Conservation (phyloP, 2,797 vertebrate genomes). For the Rachycentron canadum region DNA sequence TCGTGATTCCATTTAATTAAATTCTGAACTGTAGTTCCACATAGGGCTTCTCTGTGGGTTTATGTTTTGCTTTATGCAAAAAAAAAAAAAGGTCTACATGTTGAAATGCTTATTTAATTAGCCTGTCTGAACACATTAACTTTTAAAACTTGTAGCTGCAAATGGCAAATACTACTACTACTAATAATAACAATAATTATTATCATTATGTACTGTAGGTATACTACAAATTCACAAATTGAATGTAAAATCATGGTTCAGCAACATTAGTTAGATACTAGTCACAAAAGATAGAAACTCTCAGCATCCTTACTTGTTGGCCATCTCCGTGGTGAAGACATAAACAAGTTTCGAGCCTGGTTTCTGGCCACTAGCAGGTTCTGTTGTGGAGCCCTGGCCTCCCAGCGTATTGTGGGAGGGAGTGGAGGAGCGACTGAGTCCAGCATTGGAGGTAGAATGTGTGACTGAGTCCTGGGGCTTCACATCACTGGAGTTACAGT, state of each 20-base stretch:
- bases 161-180: constrained; percentile 27
- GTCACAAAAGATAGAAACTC: not conserved
- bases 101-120: constrained; percentile 42
- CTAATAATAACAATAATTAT: too few species aligned
- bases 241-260: not conserved
- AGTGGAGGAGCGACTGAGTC: constrained; percentile 94
- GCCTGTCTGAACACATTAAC: constrained; percentile 27
- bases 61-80: constrained; percentile 27
- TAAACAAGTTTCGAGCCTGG: constrained; percentile 96
- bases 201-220: constrained; percentile 1
- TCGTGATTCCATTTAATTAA: constrained; percentile 56
- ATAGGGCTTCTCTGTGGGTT: constrained; percentile 40
- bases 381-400: constrained; percentile 89
- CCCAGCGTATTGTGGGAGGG: constrained; percentile 93
- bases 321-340: constrained; percentile 99
- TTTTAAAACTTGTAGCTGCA: constrained; percentile 26
- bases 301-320: constrained; percentile 93
- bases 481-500: constrained; percentile 96
- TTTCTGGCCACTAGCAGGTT: constrained; percentile 92
- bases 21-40: constrained; percentile 48
- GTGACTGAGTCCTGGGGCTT: constrained; percentile 95
- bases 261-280: not conserved
- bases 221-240: not conserved
- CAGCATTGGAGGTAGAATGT: constrained; percentile 92
- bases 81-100: constrained; percentile 1